phyloP scores from a whole-genome alignment of 2,888 invertebrate genomes.

The Ophion ellenae region DNA sequence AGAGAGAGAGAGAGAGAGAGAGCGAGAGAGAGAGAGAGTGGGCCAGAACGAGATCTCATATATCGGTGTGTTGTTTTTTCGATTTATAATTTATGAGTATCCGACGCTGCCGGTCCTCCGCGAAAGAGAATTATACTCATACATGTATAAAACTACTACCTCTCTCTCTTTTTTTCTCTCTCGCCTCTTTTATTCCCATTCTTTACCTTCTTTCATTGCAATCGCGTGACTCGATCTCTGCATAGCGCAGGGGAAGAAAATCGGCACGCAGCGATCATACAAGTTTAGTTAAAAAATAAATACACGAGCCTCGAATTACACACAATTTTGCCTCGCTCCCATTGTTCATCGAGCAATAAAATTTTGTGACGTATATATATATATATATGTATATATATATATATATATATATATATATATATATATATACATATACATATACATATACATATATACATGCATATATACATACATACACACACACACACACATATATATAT shows the following conservation, averaged over 20 bases:
- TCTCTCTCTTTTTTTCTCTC: background rate
- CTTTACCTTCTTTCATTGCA: constrained; percentile 7
- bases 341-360: too few species aligned
- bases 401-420: too few species aligned
- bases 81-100: constrained; percentile 68
- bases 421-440: too few species aligned
- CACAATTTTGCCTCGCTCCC: too few species aligned
- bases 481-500: too few species aligned
- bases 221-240: constrained; percentile 19
- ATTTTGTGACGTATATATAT: too few species aligned
- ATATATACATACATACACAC: too few species aligned
- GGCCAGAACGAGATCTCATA: constrained; percentile 32
- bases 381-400: too few species aligned
- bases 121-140: constrained; percentile 5
- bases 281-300: too few species aligned
- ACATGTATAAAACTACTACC: constrained; percentile 17
- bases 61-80: constrained; percentile 60
- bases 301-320: too few species aligned
- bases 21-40: constrained; percentile 1
- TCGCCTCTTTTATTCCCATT: constrained; percentile 5
- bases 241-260: background rate
- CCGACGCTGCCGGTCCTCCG: constrained; percentile 62
- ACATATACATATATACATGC: too few species aligned
- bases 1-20: constrained; percentile 13
- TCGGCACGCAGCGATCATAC: background rate